Conservation (phyloP, 2,888 invertebrate genomes). For the Thysanoteuthis rhombus region DNA sequence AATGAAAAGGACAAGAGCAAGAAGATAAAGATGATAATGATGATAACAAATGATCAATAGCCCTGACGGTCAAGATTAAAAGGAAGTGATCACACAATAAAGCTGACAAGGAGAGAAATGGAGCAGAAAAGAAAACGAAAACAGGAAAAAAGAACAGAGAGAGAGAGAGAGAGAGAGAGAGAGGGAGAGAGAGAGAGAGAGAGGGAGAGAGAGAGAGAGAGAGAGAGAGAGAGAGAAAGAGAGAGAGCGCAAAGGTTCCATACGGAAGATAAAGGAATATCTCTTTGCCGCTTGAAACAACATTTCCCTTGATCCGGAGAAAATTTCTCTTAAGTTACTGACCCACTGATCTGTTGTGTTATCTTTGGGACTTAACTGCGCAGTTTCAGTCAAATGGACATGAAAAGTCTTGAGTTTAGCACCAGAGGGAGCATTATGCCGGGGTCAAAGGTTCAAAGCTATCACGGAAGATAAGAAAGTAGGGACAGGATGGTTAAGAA, state of each 20-base stretch:
- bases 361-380: neutral
- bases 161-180: neutral
- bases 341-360: neutral
- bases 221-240: neutral
- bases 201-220: neutral
- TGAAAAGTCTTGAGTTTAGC: neutral
- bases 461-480: neutral
- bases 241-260: neutral
- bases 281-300: neutral
- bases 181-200: neutral
- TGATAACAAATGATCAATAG: neutral
- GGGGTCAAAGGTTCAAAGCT: neutral
- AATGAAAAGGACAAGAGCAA: neutral
- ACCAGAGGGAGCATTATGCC: neutral
- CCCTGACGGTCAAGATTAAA: neutral
- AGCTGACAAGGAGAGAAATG: neutral
- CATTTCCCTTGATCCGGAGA: neutral
- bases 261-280: neutral
- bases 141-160: neutral
- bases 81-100: neutral
- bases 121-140: neutral
- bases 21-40: neutral
- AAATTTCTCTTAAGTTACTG: neutral
- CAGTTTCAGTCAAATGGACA: neutral
- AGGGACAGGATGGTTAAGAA: neutral